Conservation (phyloP, 2,888 invertebrate species). For the Merodon equestris region DNA sequence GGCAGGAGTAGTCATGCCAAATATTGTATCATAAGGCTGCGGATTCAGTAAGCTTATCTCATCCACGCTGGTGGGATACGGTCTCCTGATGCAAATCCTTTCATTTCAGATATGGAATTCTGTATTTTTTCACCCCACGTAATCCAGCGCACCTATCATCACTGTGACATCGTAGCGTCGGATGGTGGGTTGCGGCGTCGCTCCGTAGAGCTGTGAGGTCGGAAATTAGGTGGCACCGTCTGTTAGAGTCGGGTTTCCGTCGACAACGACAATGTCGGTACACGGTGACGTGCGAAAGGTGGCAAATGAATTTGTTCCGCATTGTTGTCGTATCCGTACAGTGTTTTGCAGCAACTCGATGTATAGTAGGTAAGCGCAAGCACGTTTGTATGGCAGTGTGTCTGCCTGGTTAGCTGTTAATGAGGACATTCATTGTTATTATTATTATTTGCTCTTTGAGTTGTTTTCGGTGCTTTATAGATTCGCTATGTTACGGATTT, state of each 20-base stretch:
- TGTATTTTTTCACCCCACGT: constrained; percentile 1
- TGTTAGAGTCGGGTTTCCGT: constrained; percentile 39
- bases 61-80: constrained; percentile 45
- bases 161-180: constrained; percentile 12
- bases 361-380: too few relatives aligned
- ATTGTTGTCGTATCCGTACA: constrained; percentile 33
- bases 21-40: constrained; percentile 32
- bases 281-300: constrained; percentile 50
- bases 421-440: constrained; percentile 62
- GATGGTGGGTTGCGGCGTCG: not conserved
- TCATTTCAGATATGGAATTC: constrained; percentile 56
- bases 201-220: constrained; percentile 15
- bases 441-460: constrained; percentile 60
- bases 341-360: too few relatives aligned
- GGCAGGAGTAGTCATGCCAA: too few relatives aligned
- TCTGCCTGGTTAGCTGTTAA: constrained; percentile 65
- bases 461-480: constrained; percentile 44
- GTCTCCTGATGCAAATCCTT: constrained; percentile 64
- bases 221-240: constrained; percentile 60
- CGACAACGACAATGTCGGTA: constrained; percentile 2
- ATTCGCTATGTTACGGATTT: constrained; percentile 39
- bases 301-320: constrained; percentile 64
- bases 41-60: constrained; percentile 50
- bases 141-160: constrained; percentile 13
- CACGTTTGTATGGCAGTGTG: constrained; percentile 26